phyloP scores from a whole-genome alignment of 64 coral and sea anemone species.

The Astreopora myriophthalma region DNA sequence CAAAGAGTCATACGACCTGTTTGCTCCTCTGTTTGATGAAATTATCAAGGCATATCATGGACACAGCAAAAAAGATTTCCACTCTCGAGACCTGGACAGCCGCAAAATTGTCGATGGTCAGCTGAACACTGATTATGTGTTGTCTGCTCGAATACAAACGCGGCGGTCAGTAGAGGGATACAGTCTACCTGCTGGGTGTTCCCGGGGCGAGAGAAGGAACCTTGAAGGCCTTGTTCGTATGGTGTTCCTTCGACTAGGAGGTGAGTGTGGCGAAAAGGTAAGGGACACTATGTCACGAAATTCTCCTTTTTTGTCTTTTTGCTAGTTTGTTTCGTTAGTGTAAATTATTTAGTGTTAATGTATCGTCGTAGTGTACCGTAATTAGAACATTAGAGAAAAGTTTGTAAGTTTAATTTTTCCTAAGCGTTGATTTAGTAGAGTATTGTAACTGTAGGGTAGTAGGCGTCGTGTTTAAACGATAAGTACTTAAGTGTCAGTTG shows the following conservation, averaged over 20 bases:
- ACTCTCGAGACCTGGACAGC: constrained; percentile 49
- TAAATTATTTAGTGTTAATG: too few species aligned
- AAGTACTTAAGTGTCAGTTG: too few species aligned
- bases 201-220: constrained; percentile 44
- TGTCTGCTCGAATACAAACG: constrained; percentile 53
- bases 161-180: constrained; percentile 71
- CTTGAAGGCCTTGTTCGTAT: constrained; percentile 50
- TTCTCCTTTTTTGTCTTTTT: too few species aligned
- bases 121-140: constrained; percentile 19
- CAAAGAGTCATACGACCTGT: constrained; percentile 68
- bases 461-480: too few species aligned
- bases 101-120: constrained; percentile 45
- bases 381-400: too few species aligned
- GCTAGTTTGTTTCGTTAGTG: too few species aligned
- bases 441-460: too few species aligned
- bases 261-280: constrained; percentile 4
- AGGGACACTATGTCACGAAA: not conserved
- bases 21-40: constrained; percentile 69
- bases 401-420: too few species aligned
- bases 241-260: constrained; percentile 70
- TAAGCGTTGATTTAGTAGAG: too few species aligned
- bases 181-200: constrained; percentile 61
- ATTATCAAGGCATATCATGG: constrained; percentile 69
- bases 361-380: too few species aligned
- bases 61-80: not conserved